phyloP scores from a whole-genome alignment of 2,888 invertebrate genomes.

The Sturmia bella region DNA sequence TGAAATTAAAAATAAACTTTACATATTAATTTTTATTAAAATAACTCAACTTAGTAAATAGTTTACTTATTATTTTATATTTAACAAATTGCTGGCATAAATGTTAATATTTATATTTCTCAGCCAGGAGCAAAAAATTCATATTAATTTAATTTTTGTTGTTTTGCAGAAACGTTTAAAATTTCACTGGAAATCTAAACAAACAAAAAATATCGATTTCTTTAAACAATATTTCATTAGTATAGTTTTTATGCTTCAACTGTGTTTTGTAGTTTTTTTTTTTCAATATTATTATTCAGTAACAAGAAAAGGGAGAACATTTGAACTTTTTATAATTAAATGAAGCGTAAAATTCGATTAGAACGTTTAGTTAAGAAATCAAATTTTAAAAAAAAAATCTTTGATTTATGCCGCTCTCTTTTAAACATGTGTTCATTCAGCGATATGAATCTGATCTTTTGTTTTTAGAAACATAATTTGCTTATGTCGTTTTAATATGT shows the following conservation, averaged over 20 bases:
- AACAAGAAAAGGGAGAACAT: conserved; percentile 5
- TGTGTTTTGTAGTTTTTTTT: background rate
- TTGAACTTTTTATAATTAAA: conserved; percentile 49
- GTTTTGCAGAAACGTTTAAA: conserved; percentile 22
- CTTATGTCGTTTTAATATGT: conserved; percentile 30
- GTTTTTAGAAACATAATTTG: conserved; percentile 39
- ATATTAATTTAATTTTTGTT: background rate
- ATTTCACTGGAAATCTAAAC: conserved; percentile 47
- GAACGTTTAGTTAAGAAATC: conserved; percentile 47
- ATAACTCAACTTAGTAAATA: conserved; percentile 22
- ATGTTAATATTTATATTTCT: background rate
- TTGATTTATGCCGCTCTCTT: conserved; percentile 59
- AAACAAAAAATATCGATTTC: conserved; percentile 55
- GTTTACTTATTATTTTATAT: conserved; percentile 22
- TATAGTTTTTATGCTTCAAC: too few species aligned
- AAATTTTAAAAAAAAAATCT: conserved; percentile 38
- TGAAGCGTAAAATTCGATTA: conserved; percentile 63
- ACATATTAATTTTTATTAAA: conserved; percentile 20
- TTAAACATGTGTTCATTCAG: conserved; percentile 54
- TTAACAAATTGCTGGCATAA: background rate
- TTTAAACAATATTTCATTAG: background rate
- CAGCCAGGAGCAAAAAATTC: too few species aligned
- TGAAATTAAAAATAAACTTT: conserved; percentile 24
- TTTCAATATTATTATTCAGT: too few species aligned
- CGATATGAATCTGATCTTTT: conserved; percentile 22